Percentiles rank a stretch among this genome's conserved stretches.
These are phyloP conservation scores for Acanthurus leucopareius DNA, from an alignment of 2,797 vertebrate genomes.

Conservation along the genomic window DNA sequence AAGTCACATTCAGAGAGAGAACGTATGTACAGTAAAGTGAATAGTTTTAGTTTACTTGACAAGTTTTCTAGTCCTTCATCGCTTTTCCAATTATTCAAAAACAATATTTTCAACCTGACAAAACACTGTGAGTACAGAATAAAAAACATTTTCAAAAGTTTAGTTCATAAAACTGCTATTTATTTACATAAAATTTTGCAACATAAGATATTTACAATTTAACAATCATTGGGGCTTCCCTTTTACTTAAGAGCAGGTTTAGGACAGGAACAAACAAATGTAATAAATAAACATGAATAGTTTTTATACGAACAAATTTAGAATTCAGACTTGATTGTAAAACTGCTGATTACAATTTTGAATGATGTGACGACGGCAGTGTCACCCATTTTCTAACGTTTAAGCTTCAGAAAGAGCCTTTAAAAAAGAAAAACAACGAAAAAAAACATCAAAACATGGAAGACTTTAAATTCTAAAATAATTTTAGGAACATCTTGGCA, in stretches of 20 bases:
- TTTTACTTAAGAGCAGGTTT: constrained; percentile 47
- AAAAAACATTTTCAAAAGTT: not conserved
- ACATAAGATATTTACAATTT: constrained; percentile 66
- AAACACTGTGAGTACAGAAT: not conserved
- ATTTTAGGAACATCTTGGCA: constrained; percentile 8
- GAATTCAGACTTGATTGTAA: constrained; percentile 48
- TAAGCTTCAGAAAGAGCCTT: not conserved
- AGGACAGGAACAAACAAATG: constrained; percentile 26
- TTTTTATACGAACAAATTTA: constrained; percentile 28
- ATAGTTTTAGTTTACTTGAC: not conserved
- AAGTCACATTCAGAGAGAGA: not conserved
- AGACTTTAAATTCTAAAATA: not conserved
- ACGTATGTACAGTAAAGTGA: not conserved
- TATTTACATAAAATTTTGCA: constrained; percentile 74
- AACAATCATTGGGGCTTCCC: constrained; percentile 21
- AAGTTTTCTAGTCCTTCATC: not conserved
- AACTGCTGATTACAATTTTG: constrained; percentile 16
- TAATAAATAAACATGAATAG: constrained; percentile 72
- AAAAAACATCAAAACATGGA: not conserved
- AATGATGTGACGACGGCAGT: not conserved
- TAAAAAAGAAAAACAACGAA: not conserved
- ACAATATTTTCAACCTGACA: not conserved
- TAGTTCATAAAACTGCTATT: constrained; percentile 67
- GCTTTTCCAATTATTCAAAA: not conserved
- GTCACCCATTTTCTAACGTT: constrained; percentile 4